Conservation (phyloP, 2,113 vertebrate genomes). For the zebrafish (Danio rerio) region DNA sequence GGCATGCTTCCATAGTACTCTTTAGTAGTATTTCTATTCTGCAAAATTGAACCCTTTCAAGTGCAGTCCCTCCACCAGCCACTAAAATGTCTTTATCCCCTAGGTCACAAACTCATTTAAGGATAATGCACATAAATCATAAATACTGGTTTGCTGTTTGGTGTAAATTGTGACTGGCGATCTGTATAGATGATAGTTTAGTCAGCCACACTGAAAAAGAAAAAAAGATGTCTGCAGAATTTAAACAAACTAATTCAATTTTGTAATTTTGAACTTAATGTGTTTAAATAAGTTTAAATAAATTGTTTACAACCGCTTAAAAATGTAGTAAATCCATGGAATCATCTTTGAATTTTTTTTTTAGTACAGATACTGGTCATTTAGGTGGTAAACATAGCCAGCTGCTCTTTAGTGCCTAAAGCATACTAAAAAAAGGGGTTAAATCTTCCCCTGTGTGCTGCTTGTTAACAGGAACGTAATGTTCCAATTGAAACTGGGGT, state of each 20-base stretch:
- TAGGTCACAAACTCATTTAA: not conserved
- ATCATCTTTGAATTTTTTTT: too few relatives aligned
- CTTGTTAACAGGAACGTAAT: conserved; percentile 30
- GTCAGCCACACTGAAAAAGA: not conserved
- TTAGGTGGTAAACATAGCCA: not conserved
- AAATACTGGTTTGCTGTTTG: not conserved
- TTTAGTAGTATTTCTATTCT: too few relatives aligned
- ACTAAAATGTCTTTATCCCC: not conserved
- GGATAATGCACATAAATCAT: not conserved
- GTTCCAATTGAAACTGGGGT: conserved; percentile 25
- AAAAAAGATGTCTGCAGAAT: too few relatives aligned
- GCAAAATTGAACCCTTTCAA: not conserved
- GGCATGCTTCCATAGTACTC: too few relatives aligned
- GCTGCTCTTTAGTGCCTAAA: not conserved
- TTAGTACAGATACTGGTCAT: not conserved
- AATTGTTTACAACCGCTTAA: too few relatives aligned
- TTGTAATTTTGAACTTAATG: too few relatives aligned
- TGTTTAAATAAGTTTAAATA: too few relatives aligned
- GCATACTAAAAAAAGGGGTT: conserved; percentile 2
- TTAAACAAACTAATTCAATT: too few relatives aligned
- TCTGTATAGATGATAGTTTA: not conserved
- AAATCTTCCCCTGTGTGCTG: conserved; percentile 25
- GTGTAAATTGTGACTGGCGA: not conserved
- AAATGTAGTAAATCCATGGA: too few relatives aligned
- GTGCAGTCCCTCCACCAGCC: not conserved